phyloP scores from a whole-genome alignment of 2,113 vertebrate genomes.

The Archilochus colubris region DNA sequence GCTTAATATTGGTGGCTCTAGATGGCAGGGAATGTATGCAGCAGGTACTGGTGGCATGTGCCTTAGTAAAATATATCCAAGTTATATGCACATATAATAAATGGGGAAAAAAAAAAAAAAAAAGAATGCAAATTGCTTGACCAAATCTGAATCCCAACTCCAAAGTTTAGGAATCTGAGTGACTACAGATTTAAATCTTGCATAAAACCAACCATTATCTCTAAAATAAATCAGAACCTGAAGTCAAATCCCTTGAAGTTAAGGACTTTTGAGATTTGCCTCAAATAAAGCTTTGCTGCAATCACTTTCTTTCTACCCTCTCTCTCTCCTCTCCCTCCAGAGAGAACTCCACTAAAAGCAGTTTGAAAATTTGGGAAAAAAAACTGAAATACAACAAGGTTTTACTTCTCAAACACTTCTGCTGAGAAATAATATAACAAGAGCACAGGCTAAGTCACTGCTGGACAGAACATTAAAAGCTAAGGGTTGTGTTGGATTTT shows the following conservation, averaged over 20 bases:
- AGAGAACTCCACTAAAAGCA: not conserved
- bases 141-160: not conserved
- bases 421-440: no score
- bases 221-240: not conserved
- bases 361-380: not conserved
- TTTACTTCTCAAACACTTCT: not conserved
- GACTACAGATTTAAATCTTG: not conserved
- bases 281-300: not conserved
- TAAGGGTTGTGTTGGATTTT: no score
- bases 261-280: not conserved
- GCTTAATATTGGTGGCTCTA: not conserved
- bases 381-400: not conserved
- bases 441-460: no score
- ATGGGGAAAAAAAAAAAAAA: not conserved
- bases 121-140: not conserved
- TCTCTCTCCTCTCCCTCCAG: rapidly evolving
- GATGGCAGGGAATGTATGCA: not conserved
- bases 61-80: not conserved
- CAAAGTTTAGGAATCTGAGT: not conserved
- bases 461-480: no score
- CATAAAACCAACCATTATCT: not conserved
- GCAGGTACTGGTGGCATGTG: not conserved
- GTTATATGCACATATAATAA: not conserved
- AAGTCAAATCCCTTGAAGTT: not conserved
- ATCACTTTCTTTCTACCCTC: not conserved